Base-by-base conservation (phyloP, 2,797 vertebrate species). In the Champsocephalus esox region DNA sequence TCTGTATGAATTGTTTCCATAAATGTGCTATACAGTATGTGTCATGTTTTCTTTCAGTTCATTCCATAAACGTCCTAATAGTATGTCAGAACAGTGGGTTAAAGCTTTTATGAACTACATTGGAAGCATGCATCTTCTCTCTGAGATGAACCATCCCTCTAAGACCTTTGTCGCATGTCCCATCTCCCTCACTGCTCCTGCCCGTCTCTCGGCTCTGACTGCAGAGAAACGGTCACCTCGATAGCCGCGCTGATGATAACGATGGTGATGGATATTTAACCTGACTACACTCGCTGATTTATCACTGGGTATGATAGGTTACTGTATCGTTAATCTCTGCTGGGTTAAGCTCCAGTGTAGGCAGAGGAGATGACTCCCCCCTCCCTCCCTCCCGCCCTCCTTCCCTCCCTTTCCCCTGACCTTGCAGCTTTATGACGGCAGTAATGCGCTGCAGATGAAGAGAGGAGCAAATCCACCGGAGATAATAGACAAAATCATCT, bases 401-500 rank as follows among this genome's bases (percentile, higher is more conserved):
- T 57, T 2, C 14, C 76, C 80, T 71, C 85, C 88, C 85, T 89
- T 90, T 88, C 90, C 75, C 85, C 88, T 91, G 90, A 93, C 92
- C 91, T 90, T 87, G 88, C 85, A 89, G 90, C 90, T 91, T 89
- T 88, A 88, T 69, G 88, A 85, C 81, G 84, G 91, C 83, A 81
- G 86, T 90, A 92, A 91, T 91, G 86, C 77, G 68, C 84, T 57
- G 79, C 85, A 85, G 87, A 91, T 89, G 91, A 93, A 92, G 85
- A 88, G 81, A 83, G 86, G 75, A 85, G 90, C 83, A 91, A 92
- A 92, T 87, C 91, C 89, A 89, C 82, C 81, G 79, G 80, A 89
- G 89, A 92, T 93, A 92, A 93, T 89, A 89, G 88, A 91, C 85
- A 87, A 92, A 54, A 93, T 93, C 89, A 92, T 86, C 88, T 91